Percentiles rank a stretch among this genome's conserved stretches.
These are phyloP conservation scores for Stictonetta naevosa DNA, from an alignment of 2,113 vertebrate species.

Conservation along the genomic window DNA sequence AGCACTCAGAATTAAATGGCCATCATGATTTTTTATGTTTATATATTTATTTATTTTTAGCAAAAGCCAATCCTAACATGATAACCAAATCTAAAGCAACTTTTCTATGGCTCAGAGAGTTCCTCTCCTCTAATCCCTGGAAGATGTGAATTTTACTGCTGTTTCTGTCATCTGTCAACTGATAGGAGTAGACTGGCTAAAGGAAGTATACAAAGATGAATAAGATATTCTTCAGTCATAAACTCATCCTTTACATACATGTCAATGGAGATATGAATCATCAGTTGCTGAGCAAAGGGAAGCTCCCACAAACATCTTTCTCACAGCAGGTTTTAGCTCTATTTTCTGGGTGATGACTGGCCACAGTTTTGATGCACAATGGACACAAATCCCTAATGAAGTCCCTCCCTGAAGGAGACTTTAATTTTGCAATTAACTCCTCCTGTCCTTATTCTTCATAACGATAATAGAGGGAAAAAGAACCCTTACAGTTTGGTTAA, in stretches of 20 bases:
- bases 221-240: background rate
- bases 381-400: background rate
- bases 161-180: background rate
- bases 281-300: background rate
- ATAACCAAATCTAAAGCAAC: constrained; percentile 21
- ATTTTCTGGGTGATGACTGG: background rate
- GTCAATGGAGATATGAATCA: background rate
- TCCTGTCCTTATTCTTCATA: background rate
- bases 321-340: background rate
- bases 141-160: background rate
- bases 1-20: background rate
- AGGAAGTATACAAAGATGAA: background rate
- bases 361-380: background rate
- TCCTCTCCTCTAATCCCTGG: background rate
- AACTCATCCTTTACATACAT: background rate
- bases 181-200: background rate
- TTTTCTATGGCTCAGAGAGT: background rate
- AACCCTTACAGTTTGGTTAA: background rate
- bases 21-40: background rate
- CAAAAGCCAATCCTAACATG: background rate
- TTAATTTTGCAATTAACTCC: background rate
- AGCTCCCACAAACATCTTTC: background rate
- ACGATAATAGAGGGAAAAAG: background rate
- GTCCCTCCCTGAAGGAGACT: background rate
- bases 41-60: background rate